Conservation (phyloP, 2,113 vertebrate species). For the Agelaius phoeniceus region DNA sequence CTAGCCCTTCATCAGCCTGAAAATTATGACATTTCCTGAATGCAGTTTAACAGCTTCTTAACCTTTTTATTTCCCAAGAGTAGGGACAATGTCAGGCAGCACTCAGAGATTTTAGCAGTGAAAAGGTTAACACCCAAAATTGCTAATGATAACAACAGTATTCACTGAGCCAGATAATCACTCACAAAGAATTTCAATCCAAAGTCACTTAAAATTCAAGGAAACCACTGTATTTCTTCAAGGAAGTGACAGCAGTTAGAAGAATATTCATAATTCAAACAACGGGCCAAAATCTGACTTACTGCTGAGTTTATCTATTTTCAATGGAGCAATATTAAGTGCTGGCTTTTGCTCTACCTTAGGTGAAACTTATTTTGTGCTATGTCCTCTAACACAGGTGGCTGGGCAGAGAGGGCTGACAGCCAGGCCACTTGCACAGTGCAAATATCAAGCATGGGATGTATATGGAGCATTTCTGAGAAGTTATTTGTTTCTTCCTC, state of each 20-base stretch:
- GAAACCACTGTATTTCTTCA: constrained; percentile 8
- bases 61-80: constrained; percentile 5
- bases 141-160: constrained; percentile 23
- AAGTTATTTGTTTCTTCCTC: neutral
- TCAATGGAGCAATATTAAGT: neutral
- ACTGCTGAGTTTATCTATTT: neutral
- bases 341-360: neutral
- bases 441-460: neutral
- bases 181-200: constrained; percentile 28
- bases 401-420: neutral
- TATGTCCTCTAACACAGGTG: neutral
- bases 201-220: constrained; percentile 51
- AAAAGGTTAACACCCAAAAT: constrained; percentile 48
- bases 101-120: neutral
- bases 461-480: neutral
- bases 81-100: neutral
- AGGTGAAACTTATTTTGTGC: neutral
- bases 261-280: constrained; percentile 35
- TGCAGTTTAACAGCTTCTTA: constrained; percentile 13
- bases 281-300: neutral
- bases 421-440: neutral
- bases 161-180: constrained; percentile 50
- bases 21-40: constrained; percentile 44
- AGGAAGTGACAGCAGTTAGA: constrained; percentile 37
- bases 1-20: constrained; percentile 32